Percentiles rank a stretch among this genome's conserved stretches.
These are phyloP conservation scores for Chelmon rostratus DNA, from an alignment of 2,797 vertebrate genomes.

Conservation along the genomic window DNA sequence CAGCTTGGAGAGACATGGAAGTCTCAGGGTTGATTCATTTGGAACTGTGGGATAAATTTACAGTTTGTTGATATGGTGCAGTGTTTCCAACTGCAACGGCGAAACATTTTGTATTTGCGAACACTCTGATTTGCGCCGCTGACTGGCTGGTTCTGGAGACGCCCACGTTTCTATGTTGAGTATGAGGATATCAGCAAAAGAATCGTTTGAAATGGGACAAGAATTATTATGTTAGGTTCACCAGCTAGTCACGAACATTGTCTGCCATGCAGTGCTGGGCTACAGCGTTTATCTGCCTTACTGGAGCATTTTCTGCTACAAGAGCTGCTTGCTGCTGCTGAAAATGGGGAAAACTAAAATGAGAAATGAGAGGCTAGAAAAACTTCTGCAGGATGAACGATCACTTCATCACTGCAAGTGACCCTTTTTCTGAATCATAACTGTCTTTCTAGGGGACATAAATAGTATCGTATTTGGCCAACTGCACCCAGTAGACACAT, in stretches of 20 bases:
- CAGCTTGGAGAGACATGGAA: no score
- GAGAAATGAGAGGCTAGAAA: neutral
- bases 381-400: neutral
- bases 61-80: no score
- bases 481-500: neutral
- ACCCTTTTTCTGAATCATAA: neutral
- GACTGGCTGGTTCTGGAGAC: no score
- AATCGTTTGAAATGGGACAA: neutral
- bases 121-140: no score
- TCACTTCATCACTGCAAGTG: neutral
- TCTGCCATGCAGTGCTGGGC: neutral
- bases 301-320: neutral
- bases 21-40: no score
- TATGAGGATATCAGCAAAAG: neutral
- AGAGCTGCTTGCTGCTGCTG: neutral
- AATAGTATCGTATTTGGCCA: neutral
- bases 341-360: neutral
- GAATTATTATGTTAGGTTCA: neutral
- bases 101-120: no score
- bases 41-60: no score
- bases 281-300: neutral
- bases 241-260: no score
- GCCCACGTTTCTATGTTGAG: no score
- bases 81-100: no score
- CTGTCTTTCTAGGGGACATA: neutral